phyloP scores from a whole-genome alignment of 2,113 vertebrate species.

The Accipiter virgatus region DNA sequence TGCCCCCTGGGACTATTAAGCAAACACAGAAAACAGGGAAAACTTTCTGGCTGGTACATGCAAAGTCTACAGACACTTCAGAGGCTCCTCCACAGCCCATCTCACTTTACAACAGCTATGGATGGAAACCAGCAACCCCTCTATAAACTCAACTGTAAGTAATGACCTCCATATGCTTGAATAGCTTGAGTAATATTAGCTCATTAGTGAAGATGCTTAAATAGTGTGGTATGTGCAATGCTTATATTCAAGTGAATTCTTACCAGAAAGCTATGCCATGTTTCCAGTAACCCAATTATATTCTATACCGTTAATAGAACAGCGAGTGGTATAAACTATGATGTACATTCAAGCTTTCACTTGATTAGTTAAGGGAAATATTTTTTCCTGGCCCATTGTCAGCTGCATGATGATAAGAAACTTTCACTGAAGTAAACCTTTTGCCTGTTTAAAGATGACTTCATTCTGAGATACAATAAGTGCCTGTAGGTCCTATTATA shows the following conservation, averaged over 20 bases:
- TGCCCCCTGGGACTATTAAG: neutral
- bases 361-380: conserved; percentile 15
- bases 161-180: conserved; percentile 36
- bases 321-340: neutral
- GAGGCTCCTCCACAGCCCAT: neutral
- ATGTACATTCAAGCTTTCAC: neutral
- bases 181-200: neutral
- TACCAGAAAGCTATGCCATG: neutral
- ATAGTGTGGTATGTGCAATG: neutral
- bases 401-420: neutral
- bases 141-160: neutral
- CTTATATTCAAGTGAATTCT: neutral
- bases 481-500: neutral
- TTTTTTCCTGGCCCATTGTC: neutral
- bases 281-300: neutral
- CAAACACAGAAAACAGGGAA: neutral
- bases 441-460: neutral
- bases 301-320: neutral
- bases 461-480: neutral
- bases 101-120: conserved; percentile 32
- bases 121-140: neutral
- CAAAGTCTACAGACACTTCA: neutral
- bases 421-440: neutral
- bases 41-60: neutral
- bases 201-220: neutral